Evolutionary conservation across 2,888 invertebrate species (phyloP), one percentile per base, ranked within the genome.

Genomic region (Aproaerema taeniolella): DNA sequence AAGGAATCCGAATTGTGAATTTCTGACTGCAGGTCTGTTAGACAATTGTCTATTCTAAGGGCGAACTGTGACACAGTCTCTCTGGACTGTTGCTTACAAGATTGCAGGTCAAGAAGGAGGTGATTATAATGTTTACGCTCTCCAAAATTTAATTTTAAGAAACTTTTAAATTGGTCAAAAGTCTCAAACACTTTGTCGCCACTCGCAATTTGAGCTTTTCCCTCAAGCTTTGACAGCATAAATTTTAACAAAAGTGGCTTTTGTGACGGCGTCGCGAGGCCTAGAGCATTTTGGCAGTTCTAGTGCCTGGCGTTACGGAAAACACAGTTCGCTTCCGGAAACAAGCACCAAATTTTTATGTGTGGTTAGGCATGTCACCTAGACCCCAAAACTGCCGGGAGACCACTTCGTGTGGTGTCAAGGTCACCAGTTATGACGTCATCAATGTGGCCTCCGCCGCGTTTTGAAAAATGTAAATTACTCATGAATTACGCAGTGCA

Each of bases 91-190:
- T 42, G 45, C 9, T 42, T 41, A 16, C 40, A 40, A 0, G 34
- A 28, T 28, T 45, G 39, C 17, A 45, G 30, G 11, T 45, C 34
- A 30, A 42, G 25, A 17, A 42, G 12, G 10, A 41, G 17, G 14
- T 45, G 36, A 28, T 39, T 45, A 17, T 45, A 45, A 25, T 41
- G 39, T 38, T 45, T 39, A 14, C 11, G 28, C 17, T 43, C 40
- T 1, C 41, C 40, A 17, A 41, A 44, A 36, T 41, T 32, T 31
- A 35, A 39, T 37, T 45, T 45, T 8, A 39, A 16, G 24, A 38
- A 44, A 5, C 10, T 2, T 28, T 35, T 38, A 1, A 41, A 16
- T 2, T 17, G 11, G 1, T 40, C 25, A 13, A 38, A 41, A 10
- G 30, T 35, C 2, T 41, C 35, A 15, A 44, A 41, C 4, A 31